Conservation (phyloP, 2,113 vertebrate species). For the Vicugna pacos region DNA sequence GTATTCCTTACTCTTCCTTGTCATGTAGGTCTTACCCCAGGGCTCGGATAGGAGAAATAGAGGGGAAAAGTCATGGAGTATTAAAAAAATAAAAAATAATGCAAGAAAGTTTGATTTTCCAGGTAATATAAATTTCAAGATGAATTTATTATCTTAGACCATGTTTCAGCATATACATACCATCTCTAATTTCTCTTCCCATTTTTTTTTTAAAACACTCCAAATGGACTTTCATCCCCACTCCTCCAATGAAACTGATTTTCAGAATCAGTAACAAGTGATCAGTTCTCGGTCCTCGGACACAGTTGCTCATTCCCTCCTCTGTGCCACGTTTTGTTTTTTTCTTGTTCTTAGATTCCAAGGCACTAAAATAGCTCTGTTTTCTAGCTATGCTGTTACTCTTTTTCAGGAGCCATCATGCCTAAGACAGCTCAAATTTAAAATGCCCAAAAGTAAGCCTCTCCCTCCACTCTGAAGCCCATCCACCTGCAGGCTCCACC, state of each 20-base stretch:
- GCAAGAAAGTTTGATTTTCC: background rate
- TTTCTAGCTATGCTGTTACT: background rate
- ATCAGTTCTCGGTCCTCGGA: conserved; percentile 1
- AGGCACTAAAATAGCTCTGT: background rate
- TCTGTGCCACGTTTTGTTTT: background rate
- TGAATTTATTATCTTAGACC: background rate
- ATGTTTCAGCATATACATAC: background rate
- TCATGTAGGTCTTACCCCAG: background rate
- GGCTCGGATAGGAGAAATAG: background rate
- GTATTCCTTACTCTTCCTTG: background rate
- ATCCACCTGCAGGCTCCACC: background rate
- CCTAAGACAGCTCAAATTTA: background rate
- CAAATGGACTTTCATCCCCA: background rate
- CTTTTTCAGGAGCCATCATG: background rate
- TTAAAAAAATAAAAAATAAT: background rate
- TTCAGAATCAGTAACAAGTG: background rate
- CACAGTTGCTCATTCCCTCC: background rate
- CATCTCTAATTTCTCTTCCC: background rate
- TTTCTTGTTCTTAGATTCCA: background rate
- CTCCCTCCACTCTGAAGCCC: too few relatives aligned
- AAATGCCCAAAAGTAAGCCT: background rate
- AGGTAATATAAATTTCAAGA: background rate
- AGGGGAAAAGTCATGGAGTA: background rate
- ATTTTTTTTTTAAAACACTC: background rate
- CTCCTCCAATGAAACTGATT: background rate